phyloP scores from a whole-genome alignment of 2,888 invertebrate genomes.

The Exephanes ischioxanthus region DNA sequence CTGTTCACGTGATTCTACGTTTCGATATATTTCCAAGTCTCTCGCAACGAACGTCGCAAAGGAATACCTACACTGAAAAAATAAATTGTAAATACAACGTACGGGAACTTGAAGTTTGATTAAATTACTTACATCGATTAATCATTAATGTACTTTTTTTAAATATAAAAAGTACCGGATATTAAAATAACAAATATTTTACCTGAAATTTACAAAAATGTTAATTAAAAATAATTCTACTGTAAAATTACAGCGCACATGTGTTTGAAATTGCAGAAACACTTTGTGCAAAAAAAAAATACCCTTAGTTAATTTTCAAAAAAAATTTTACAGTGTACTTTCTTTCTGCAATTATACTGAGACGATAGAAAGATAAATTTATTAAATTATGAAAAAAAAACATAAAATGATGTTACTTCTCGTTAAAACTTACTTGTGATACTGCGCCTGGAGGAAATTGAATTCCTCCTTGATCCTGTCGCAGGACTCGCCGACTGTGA shows the following conservation, averaged over 20 bases:
- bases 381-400: neutral
- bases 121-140: too few relatives aligned
- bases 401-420: neutral
- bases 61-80: too few relatives aligned
- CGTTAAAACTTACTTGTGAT: constrained; percentile 93
- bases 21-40: constrained; percentile 5
- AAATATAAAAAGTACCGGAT: too few relatives aligned
- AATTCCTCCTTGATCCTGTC: constrained; percentile 98
- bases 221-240: too few relatives aligned
- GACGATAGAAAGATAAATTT: neutral
- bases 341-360: neutral
- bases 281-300: neutral
- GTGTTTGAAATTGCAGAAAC: too few relatives aligned
- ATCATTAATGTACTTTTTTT: too few relatives aligned
- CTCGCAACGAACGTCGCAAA: neutral
- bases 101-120: too few relatives aligned
- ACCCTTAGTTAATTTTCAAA: neutral
- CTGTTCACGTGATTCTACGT: neutral
- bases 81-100: too few relatives aligned
- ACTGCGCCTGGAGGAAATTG: constrained; percentile 97
- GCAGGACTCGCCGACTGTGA: constrained; percentile 96
- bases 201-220: too few relatives aligned
- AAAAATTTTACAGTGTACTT: neutral
- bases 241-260: too few relatives aligned
- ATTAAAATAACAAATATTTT: too few relatives aligned